Base-by-base conservation (phyloP, 2,888 invertebrate species). In the Thalpophila matura region DNA sequence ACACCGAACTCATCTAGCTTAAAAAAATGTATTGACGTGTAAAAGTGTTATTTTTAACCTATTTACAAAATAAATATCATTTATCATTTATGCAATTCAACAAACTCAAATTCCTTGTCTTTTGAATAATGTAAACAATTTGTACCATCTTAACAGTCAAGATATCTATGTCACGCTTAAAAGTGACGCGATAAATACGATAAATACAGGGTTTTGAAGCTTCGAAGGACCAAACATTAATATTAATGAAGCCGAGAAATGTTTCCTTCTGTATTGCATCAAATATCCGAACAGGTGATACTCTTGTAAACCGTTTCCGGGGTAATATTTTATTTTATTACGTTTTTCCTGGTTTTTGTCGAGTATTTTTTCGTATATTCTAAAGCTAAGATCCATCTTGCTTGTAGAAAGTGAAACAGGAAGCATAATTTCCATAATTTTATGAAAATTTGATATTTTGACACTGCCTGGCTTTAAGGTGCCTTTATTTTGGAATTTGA, bases 61-160 rank as follows among this genome's bases (percentile, higher is more conserved):
- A n/a, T n/a, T n/a, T n/a, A n/a, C n/a, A n/a, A n/a, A n/a, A n/a
- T n/a, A n/a, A 24, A 46, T 37, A 29, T 29, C 62, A n/a, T 43
- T 37, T 10, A 24, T 16, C 10, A 35, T 56, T 16, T 9, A 35
- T 56, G 18, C 14, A 50, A 49, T 14, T 47, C 40, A 58, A 55
- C 51, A 55, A 63, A 61, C 64, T n/a, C n/a, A n/a, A n/a, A 54
- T 18, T 59, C 31, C 55, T 77, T 59, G 54, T 50, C 40, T 58
- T 60, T 49, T 77, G 74, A 80, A 71, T 74, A 77, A 79, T 80
- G 59, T 68, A 77, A 78, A 68, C 58, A 74, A 74, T 74, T 77
- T 74, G 67, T 61, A 59, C 22, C 38, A 53, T 66, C 68, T 67
- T 74, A 66, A 72, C 66, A 72, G 68, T 60, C 56, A 58, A 72